A percentile compares a stretch with the other conserved stretches of the same genome.
Evolutionary conservation across 2,113 vertebrate species (phyloP).

Genomic region (Sinocyclocheilus anophthalmus): DNA sequence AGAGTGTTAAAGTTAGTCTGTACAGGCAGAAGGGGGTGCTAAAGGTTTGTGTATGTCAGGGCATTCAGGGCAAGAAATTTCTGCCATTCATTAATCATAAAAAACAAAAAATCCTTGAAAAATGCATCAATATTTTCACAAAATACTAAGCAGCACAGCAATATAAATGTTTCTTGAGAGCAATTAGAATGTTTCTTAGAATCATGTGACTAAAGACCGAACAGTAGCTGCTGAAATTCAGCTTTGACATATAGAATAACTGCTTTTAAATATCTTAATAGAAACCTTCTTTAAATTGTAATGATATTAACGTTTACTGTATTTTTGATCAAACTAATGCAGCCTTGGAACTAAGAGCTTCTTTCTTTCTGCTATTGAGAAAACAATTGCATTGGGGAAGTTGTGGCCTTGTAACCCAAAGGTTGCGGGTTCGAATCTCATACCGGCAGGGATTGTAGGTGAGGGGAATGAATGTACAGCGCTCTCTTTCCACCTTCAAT

Average conservation of each 20-base stretch:
- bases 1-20: not conserved
- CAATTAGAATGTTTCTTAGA: not conserved
- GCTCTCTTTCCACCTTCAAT: too few relatives aligned
- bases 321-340: not conserved
- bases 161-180: not conserved
- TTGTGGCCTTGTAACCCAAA: too few relatives aligned
- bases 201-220: not conserved
- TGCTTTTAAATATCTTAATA: not conserved
- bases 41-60: not conserved
- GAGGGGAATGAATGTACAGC: too few relatives aligned
- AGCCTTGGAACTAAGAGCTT: not conserved
- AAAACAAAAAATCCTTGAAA: too few relatives aligned
- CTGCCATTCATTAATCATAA: not conserved
- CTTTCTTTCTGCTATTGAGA: too few relatives aligned
- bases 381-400: too few relatives aligned
- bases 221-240: not conserved
- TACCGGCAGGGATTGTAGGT: too few relatives aligned
- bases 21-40: slow-evolving; percentile 46
- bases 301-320: not conserved
- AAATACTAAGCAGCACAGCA: not conserved
- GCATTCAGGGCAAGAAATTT: too few relatives aligned
- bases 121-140: too few relatives aligned
- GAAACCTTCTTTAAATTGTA: not conserved
- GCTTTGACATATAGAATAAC: too few relatives aligned
- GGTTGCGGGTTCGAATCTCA: too few relatives aligned